Evolutionary conservation across 2,113 vertebrate genomes (phyloP).

Genomic region (Lagenorhynchus albirostris): DNA sequence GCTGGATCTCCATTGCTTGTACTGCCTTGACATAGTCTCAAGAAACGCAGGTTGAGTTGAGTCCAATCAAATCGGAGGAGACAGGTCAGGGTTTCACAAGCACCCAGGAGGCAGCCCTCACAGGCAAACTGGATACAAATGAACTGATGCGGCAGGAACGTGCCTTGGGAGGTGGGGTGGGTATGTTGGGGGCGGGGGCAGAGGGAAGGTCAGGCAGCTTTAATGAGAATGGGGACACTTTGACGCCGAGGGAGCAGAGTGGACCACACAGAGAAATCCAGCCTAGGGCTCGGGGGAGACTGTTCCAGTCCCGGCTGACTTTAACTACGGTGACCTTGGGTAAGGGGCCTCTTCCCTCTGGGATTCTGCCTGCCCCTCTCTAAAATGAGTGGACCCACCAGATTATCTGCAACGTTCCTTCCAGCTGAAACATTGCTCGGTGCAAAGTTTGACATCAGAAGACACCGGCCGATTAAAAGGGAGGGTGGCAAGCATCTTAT

Average conservation of each 20-base stretch:
- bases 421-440: neutral
- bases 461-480: neutral
- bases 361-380: neutral
- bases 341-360: neutral
- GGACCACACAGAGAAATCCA: neutral
- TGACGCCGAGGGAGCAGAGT: neutral
- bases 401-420: neutral
- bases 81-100: neutral
- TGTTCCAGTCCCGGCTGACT: neutral
- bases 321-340: neutral
- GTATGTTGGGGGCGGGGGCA: too few relatives aligned
- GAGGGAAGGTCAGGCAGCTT: neutral
- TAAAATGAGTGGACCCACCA: neutral
- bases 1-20: neutral
- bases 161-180: fast-evolving
- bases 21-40: neutral
- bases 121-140: neutral
- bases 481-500: neutral
- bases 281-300: neutral
- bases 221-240: neutral
- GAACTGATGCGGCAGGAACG: neutral
- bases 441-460: neutral
- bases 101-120: neutral
- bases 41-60: neutral
- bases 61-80: neutral